phyloP scores from a whole-genome alignment of 2,113 vertebrate species.

The Dasyornis broadbenti region DNA sequence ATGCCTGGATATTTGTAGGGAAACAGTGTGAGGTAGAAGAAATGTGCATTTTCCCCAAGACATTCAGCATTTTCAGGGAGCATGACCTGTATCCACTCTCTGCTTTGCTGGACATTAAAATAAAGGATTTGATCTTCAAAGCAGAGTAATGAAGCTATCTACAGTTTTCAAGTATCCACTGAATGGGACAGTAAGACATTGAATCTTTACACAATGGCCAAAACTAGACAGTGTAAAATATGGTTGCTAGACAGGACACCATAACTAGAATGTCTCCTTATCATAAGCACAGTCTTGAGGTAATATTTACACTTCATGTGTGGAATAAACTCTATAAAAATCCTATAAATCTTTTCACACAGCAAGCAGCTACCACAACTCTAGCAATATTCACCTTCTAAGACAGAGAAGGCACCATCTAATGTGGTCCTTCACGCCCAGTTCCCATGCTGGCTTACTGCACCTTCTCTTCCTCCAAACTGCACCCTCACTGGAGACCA shows the following conservation, averaged over 20 bases:
- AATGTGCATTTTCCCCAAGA: not conserved
- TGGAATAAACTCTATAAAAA: not conserved
- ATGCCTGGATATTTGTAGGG: not conserved
- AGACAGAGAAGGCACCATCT: not conserved
- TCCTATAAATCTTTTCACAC: not conserved
- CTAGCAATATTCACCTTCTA: accelerated
- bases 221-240: not conserved
- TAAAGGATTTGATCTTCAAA: not conserved
- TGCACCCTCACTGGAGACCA: accelerated
- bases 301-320: not conserved
- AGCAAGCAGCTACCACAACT: not conserved
- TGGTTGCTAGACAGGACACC: not conserved
- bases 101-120: not conserved
- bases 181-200: not conserved
- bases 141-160: not conserved
- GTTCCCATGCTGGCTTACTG: accelerated
- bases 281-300: not conserved
- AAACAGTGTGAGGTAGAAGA: not conserved
- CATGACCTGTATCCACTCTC: not conserved
- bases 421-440: not conserved
- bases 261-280: not conserved
- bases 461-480: not conserved
- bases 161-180: not conserved
- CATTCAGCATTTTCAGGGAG: not conserved
- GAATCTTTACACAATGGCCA: not conserved